A percentile compares a stretch with the other conserved stretches of the same genome.
phyloP scores from a whole-genome alignment of 2,888 invertebrate species.

The Andrena marginata region DNA sequence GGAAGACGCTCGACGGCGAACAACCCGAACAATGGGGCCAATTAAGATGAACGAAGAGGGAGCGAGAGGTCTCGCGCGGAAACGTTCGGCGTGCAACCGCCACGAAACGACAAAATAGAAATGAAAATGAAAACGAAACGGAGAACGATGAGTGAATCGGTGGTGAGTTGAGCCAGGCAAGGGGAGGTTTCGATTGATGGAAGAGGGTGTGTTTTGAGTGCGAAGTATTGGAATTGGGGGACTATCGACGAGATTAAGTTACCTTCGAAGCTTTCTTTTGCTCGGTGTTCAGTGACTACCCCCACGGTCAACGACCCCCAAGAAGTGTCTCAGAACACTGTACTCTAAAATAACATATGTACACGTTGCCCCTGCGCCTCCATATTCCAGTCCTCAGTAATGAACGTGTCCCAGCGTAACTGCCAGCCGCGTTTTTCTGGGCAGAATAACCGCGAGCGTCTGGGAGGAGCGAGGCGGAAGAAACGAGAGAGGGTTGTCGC shows the following conservation, averaged over 20 bases:
- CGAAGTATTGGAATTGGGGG: too few species aligned
- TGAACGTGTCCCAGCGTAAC: constrained; percentile 30
- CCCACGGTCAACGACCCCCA: too few species aligned
- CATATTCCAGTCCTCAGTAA: constrained; percentile 2
- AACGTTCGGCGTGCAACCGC: constrained; percentile 3
- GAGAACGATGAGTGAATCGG: background rate
- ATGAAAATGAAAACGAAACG: constrained; percentile 26
- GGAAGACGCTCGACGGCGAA: constrained; percentile 40
- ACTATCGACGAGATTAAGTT: too few species aligned
- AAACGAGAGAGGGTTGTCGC: constrained; percentile 9
- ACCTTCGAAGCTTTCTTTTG: too few species aligned
- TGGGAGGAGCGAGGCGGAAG: constrained; percentile 5
- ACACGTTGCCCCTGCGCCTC: background rate
- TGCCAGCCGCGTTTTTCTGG: constrained; percentile 7
- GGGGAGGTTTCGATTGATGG: too few species aligned
- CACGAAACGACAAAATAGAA: background rate
- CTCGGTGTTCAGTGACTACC: too few species aligned
- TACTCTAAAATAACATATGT: background rate
- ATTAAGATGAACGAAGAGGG: constrained; percentile 48
- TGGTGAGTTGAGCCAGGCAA: background rate
- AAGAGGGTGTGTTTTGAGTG: too few species aligned
- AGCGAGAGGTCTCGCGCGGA: constrained; percentile 24
- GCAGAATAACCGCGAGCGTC: constrained; percentile 11
- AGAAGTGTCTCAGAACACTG: background rate
- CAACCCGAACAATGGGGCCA: constrained; percentile 57